Conservation (phyloP, 2,113 vertebrate species). For the Ovis aries region DNA sequence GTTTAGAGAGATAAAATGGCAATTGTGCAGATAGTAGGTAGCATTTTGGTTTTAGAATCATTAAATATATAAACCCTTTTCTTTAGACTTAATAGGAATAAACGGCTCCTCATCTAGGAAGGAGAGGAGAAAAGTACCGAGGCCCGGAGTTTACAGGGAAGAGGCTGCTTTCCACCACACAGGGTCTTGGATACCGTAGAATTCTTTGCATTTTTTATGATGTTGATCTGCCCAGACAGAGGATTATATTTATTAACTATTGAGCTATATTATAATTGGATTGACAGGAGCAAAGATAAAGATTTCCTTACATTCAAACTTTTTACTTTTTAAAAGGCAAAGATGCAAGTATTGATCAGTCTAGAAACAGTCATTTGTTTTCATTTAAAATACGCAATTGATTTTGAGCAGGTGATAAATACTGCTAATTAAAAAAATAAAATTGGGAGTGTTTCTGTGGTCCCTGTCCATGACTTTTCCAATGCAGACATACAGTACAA, state of each 20-base stretch:
- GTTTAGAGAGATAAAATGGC: constrained; percentile 72
- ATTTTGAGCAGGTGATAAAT: constrained; percentile 83
- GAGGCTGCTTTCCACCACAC: constrained; percentile 62
- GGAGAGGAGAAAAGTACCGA: background rate
- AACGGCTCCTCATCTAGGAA: constrained; percentile 54
- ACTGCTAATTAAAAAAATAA: constrained; percentile 77
- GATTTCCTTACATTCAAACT: constrained; percentile 75
- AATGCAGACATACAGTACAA: constrained; percentile 56
- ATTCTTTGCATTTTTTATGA: constrained; percentile 78
- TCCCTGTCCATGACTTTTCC: constrained; percentile 71
- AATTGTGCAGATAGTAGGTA: constrained; percentile 64
- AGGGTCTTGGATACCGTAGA: constrained; percentile 71
- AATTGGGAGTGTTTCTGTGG: constrained; percentile 69
- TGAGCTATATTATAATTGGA: constrained; percentile 81
- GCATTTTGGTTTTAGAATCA: constrained; percentile 71
- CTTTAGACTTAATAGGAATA: constrained; percentile 69
- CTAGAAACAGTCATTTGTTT: constrained; percentile 81
- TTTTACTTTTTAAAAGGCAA: constrained; percentile 69
- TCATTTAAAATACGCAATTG: constrained; percentile 83
- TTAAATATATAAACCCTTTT: constrained; percentile 75
- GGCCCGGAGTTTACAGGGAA: constrained; percentile 52
- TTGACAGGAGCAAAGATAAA: constrained; percentile 76
- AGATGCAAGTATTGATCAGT: constrained; percentile 78
- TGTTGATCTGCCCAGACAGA: constrained; percentile 71
- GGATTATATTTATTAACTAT: constrained; percentile 83